phyloP scores from a whole-genome alignment of 2,888 invertebrate genomes.

The Sussaba pulchella region DNA sequence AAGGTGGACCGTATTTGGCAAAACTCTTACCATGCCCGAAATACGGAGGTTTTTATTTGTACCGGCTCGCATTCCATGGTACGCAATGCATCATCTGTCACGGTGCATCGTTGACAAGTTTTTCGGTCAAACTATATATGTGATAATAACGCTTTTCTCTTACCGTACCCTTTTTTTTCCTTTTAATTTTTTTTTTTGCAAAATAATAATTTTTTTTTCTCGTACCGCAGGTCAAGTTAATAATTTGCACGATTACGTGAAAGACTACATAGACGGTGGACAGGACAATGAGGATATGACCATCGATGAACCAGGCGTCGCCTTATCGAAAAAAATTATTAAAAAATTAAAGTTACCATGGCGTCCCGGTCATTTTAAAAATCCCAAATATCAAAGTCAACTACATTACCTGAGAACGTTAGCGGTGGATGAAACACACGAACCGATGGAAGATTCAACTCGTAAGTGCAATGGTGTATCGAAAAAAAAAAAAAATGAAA shows the following conservation, averaged over 20 bases:
- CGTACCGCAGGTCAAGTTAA: conserved; percentile 67
- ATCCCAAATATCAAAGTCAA: conserved; percentile 69
- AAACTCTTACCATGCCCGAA: conserved; percentile 56
- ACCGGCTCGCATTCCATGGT: conserved; percentile 61
- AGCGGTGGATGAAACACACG: conserved; percentile 68
- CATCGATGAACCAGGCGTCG: conserved; percentile 52
- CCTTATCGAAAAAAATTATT: conserved; percentile 63
- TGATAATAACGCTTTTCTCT: too few relatives aligned
- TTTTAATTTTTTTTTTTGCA: background rate
- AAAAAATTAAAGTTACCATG: conserved; percentile 64
- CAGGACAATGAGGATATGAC: conserved; percentile 40
- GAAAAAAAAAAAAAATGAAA: too few relatives aligned
- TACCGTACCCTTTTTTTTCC: background rate
- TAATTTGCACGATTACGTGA: conserved; percentile 38
- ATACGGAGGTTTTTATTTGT: conserved; percentile 65
- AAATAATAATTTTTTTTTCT: background rate
- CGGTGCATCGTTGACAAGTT: background rate
- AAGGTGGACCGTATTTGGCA: conserved; percentile 49
- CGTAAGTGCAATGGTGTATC: conserved; percentile 60
- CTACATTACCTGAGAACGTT: conserved; percentile 69
- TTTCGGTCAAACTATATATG: background rate
- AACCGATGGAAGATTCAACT: conserved; percentile 63
- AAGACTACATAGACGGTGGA: conserved; percentile 55
- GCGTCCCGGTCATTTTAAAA: conserved; percentile 64
- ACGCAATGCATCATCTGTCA: background rate